Conservation (phyloP, 2,888 invertebrate species). For the Diploptera punctata region DNA sequence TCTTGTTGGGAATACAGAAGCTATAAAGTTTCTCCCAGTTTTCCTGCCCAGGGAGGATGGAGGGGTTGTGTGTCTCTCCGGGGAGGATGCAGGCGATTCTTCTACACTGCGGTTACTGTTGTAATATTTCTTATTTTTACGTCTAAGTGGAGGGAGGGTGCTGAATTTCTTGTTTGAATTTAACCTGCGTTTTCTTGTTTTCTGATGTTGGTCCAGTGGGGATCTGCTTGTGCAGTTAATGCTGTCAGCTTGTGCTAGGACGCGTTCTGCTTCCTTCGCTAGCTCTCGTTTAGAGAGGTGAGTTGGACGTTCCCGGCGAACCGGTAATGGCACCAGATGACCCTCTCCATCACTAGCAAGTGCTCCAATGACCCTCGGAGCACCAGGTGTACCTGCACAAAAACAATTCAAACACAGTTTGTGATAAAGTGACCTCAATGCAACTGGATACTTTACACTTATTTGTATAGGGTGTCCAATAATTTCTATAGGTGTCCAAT, state of each 20-base stretch:
- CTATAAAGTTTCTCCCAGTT: conserved; percentile 6
- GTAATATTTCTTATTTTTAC: conserved; percentile 8
- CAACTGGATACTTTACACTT: too few species aligned
- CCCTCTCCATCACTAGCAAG: conserved; percentile 58
- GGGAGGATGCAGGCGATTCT: conserved; percentile 24
- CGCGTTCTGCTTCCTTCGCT: conserved; percentile 74
- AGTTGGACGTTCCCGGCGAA: conserved; percentile 68
- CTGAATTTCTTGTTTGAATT: conserved; percentile 26
- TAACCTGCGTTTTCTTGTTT: not conserved
- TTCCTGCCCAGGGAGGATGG: not conserved
- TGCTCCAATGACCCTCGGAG: conserved; percentile 54
- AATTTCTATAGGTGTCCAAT: too few species aligned
- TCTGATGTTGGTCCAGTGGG: not conserved
- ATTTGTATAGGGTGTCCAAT: too few species aligned
- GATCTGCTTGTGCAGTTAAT: conserved; percentile 64
- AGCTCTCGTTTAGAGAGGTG: conserved; percentile 74
- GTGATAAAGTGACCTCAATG: too few species aligned
- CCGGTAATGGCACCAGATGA: conserved; percentile 56
- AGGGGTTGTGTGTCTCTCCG: conserved; percentile 12
- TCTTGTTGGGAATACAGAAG: conserved; percentile 23
- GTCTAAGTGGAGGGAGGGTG: conserved; percentile 38
- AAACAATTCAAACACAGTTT: not conserved
- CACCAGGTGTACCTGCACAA: conserved; percentile 32
- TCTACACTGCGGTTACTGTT: conserved; percentile 10
- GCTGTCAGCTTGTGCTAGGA: conserved; percentile 75